A percentile compares a stretch with the other conserved stretches of the same genome.
Conservation (phyloP, 2,888 invertebrate genomes). For the Noctua fimbriata region DNA sequence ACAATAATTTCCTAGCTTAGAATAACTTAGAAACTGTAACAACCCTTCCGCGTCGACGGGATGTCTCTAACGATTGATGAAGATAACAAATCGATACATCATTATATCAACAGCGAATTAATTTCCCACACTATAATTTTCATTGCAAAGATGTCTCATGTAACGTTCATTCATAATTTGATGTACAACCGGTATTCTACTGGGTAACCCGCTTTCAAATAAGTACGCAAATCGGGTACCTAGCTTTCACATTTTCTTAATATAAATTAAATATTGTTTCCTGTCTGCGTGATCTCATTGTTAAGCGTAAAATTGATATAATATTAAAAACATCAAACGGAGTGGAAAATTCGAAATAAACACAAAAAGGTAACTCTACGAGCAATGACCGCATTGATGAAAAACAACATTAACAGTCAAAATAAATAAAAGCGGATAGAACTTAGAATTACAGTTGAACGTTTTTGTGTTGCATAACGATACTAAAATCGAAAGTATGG, state of each 20-base stretch:
- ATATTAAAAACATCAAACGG: conserved; percentile 48
- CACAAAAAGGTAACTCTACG: conserved; percentile 45
- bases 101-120: conserved; percentile 32
- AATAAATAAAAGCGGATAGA: conserved; percentile 65
- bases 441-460: conserved; percentile 66
- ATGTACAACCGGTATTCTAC: conserved; percentile 8
- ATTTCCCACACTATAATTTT: conserved; percentile 33
- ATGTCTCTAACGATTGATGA: conserved; percentile 20
- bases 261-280: conserved; percentile 31
- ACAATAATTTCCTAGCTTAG: conserved; percentile 29
- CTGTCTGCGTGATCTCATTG: conserved; percentile 27
- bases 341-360: conserved; percentile 48
- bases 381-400: conserved; percentile 63
- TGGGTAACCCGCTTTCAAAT: neutral
- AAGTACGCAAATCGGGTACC: conserved; percentile 9
- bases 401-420: conserved; percentile 62
- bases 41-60: conserved; percentile 27
- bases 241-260: conserved; percentile 45
- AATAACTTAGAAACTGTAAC: conserved; percentile 15
- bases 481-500: conserved; percentile 75
- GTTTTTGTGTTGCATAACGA: conserved; percentile 75
- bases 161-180: conserved; percentile 5
- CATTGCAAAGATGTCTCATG: conserved; percentile 24
- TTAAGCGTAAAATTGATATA: conserved; percentile 20
- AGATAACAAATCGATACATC: conserved; percentile 31